phyloP scores from a whole-genome alignment of 2,113 vertebrate genomes.

The Polypterus bichir region DNA sequence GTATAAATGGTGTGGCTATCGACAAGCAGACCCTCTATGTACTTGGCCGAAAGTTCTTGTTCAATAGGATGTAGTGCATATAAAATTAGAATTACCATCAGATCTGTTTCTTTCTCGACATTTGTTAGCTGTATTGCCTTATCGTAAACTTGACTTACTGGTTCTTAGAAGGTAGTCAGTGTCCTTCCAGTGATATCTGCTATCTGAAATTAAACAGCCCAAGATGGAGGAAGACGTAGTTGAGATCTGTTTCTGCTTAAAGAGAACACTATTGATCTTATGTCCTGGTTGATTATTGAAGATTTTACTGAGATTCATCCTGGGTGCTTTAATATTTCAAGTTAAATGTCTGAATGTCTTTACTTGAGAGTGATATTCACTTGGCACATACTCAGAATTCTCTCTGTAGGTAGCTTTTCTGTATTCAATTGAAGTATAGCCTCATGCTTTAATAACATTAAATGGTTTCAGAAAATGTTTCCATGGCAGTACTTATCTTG shows the following conservation, averaged over 20 bases:
- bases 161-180: constrained; percentile 6
- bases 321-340: constrained; percentile 1
- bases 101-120: constrained; percentile 10
- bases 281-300: neutral
- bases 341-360: neutral
- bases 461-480: constrained; percentile 1
- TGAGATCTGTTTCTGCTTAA: neutral
- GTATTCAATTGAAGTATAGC: neutral
- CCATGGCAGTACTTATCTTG: neutral
- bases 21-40: constrained; percentile 4
- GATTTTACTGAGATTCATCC: neutral
- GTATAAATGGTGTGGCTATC: constrained; percentile 5
- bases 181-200: constrained; percentile 4
- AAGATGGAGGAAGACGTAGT: neutral
- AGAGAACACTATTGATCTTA: constrained; percentile 5
- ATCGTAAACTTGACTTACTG: constrained; percentile 9
- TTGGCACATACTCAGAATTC: neutral
- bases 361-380: neutral
- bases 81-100: constrained; percentile 10
- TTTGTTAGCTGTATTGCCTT: constrained; percentile 13
- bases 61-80: constrained; percentile 12
- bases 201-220: constrained; percentile 15
- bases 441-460: neutral
- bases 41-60: neutral
- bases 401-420: neutral